Conservation (phyloP, 2,113 vertebrate species). For the Poeciliopsis prolifica region DNA sequence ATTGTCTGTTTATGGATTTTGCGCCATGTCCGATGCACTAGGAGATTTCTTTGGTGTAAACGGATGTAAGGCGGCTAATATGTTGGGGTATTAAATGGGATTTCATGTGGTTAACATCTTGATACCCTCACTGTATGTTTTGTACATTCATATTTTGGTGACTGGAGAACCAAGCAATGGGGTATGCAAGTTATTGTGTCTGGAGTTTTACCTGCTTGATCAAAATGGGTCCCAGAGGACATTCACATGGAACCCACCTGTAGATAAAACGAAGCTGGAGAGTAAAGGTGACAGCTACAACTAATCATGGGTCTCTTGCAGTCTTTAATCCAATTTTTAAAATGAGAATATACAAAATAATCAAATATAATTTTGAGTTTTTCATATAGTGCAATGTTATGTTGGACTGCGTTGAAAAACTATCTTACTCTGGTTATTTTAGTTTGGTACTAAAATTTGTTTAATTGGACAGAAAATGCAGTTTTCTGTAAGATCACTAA, state of each 20-base stretch:
- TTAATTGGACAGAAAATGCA: no score
- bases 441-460: no score
- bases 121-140: conserved; percentile 58
- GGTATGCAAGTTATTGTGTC: conserved; percentile 76
- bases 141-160: conserved; percentile 83
- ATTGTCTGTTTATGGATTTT: conserved; percentile 70
- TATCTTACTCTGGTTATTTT: no score
- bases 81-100: conserved; percentile 53
- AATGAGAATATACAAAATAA: no score
- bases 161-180: conserved; percentile 87
- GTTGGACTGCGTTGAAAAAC: no score
- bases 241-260: conserved; percentile 80
- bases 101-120: conserved; percentile 63
- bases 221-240: conserved; percentile 98
- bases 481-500: no score
- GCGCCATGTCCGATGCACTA: conserved; percentile 43
- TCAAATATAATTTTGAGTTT: no score
- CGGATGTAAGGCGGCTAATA: conserved; percentile 58
- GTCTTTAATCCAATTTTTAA: no score
- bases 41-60: conserved; percentile 67
- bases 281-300: no score
- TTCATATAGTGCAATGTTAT: no score
- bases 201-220: conserved; percentile 93
- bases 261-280: no score
- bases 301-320: no score